Conservation (phyloP, 2,797 vertebrate genomes). For the Myoxocephalus aenaeus region DNA sequence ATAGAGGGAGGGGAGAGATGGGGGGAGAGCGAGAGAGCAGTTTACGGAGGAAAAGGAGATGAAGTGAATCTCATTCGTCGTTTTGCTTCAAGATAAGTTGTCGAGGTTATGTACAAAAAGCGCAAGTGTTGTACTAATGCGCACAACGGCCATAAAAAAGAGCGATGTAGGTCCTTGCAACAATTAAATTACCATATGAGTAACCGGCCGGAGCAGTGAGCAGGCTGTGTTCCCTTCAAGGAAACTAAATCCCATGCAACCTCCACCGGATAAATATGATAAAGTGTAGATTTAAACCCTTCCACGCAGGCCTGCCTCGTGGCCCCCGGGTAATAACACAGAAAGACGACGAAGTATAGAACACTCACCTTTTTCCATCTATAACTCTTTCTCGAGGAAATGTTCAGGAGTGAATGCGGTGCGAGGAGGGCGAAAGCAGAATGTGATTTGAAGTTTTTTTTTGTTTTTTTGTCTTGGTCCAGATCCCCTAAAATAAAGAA, state of each 20-base stretch:
- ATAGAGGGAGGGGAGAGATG: background rate
- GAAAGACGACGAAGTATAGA: constrained; percentile 58
- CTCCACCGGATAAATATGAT: constrained; percentile 34
- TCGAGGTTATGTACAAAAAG: constrained; percentile 60
- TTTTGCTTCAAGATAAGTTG: constrained; percentile 57
- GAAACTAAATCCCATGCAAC: constrained; percentile 46
- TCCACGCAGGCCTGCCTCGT: constrained; percentile 17
- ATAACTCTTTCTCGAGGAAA: constrained; percentile 81
- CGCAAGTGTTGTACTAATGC: constrained; percentile 45
- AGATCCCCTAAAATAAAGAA: constrained; percentile 89
- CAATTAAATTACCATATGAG: constrained; percentile 56
- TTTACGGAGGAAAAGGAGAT: constrained; percentile 43
- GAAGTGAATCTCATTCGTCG: constrained; percentile 60
- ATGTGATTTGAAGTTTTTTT: constrained; percentile 81
- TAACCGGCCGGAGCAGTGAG: constrained; percentile 41
- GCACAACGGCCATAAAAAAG: constrained; percentile 35
- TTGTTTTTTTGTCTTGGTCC: constrained; percentile 48
- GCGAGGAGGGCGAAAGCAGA: constrained; percentile 80
- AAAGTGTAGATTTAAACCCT: constrained; percentile 46
- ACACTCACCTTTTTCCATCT: constrained; percentile 90
- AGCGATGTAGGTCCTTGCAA: constrained; percentile 40
- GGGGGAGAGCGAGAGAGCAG: constrained; percentile 19
- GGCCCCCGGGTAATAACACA: constrained; percentile 2
- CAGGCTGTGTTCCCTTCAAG: constrained; percentile 20
- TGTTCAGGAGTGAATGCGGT: constrained; percentile 81